Evolutionary conservation across 2,113 vertebrate species (phyloP).

Genomic region (Pteruthius melanotis): DNA sequence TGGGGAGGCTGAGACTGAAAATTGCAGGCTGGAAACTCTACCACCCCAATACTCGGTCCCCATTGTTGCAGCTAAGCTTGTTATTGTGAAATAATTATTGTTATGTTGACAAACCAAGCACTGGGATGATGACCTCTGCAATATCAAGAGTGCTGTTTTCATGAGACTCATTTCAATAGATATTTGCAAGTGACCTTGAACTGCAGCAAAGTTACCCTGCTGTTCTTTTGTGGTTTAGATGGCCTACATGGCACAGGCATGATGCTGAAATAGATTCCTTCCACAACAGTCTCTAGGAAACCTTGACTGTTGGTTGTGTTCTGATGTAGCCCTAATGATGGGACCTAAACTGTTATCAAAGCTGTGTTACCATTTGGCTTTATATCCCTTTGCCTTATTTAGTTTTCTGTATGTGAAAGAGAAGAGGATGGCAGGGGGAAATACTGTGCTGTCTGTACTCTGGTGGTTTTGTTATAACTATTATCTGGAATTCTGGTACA

Average conservation of each 20-base stretch:
- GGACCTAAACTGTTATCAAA: neutral
- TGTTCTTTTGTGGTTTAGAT: constrained; percentile 11
- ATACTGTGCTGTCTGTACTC: neutral
- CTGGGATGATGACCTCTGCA: neutral
- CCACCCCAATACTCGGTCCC: neutral
- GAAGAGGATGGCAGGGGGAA: accelerated
- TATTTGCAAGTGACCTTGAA: neutral
- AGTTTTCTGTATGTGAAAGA: neutral
- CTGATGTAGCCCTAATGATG: neutral
- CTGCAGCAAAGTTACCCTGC: neutral
- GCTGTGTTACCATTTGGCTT: neutral
- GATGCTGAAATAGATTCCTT: neutral
- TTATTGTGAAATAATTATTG: neutral
- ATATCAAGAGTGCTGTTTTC: neutral
- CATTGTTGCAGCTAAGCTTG: neutral
- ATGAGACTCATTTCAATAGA: neutral
- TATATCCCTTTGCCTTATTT: neutral
- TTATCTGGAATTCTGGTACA: neutral
- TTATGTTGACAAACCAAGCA: neutral
- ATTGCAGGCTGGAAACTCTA: neutral
- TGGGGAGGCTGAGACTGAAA: neutral
- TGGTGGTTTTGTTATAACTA: neutral
- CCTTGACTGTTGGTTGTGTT: neutral
- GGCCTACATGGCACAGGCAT: neutral
- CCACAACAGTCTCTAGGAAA: neutral